Evolutionary conservation across 64 coral and sea anemone species (phyloP).

Genomic region (Cladopsammia gracilis): DNA sequence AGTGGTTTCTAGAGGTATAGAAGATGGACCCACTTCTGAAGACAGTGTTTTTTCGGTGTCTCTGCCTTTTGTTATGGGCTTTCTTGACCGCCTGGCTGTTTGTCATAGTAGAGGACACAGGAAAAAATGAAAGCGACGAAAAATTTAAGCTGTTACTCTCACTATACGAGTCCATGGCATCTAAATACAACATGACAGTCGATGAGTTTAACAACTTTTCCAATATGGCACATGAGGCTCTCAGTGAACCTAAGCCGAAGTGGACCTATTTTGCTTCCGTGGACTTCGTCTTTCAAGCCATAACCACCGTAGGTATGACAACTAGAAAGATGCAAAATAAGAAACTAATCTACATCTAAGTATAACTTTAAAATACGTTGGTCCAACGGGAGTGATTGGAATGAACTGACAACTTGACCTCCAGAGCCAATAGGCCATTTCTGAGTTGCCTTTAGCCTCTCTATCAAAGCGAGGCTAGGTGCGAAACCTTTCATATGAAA

Average conservation of each 20-base stretch:
- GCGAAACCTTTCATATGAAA: no score
- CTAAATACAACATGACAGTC: slow-evolving; percentile 62
- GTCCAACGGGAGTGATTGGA: no score
- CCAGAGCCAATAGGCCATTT: no score
- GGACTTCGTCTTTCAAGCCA: slow-evolving; percentile 40
- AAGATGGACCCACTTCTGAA: slow-evolving; percentile 27
- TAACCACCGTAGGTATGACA: slow-evolving; percentile 50
- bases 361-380: no score
- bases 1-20: no score
- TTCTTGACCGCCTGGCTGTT: slow-evolving; percentile 13
- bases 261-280: slow-evolving; percentile 17
- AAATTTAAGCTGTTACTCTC: background rate
- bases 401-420: no score
- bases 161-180: slow-evolving; percentile 43
- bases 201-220: slow-evolving; percentile 41
- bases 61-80: slow-evolving; percentile 18
- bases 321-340: background rate
- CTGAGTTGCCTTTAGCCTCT: no score
- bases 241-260: background rate
- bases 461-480: no score
- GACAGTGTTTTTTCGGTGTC: background rate
- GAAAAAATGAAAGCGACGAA: background rate
- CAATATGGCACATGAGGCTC: background rate
- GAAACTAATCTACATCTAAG: no score
- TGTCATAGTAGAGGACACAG: slow-evolving; percentile 32